Evolutionary conservation across 2,797 vertebrate genomes (phyloP).

Genomic region (Thalassophryne amazonica): DNA sequence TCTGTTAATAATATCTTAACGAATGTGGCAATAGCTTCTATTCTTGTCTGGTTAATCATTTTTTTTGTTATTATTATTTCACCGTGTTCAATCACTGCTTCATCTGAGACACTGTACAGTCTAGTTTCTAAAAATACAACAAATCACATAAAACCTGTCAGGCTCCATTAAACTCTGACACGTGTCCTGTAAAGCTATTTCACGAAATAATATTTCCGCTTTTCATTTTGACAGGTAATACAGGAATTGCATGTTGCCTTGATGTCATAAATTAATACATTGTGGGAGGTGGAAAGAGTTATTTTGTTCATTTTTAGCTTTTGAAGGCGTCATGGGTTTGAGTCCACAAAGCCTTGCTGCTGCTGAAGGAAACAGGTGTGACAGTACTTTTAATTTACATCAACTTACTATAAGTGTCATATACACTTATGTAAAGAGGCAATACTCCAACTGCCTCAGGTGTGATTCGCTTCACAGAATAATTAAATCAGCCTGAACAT

Average conservation of each 20-base stretch:
- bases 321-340: too few relatives aligned
- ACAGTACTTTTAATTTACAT: conserved; percentile 9
- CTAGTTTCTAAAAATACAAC: too few relatives aligned
- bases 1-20: conserved; percentile 36
- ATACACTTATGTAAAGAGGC: conserved; percentile 7
- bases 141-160: too few relatives aligned
- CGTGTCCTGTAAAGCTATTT: conserved; percentile 1
- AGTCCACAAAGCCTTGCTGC: background rate
- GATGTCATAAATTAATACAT: background rate
- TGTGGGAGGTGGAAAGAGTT: too few relatives aligned
- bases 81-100: conserved; percentile 17
- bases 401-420: conserved; percentile 6
- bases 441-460: background rate
- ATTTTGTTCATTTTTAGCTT: too few relatives aligned
- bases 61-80: conserved; percentile 40
- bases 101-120: background rate
- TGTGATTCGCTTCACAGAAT: conserved; percentile 9
- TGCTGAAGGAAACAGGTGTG: background rate
- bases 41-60: conserved; percentile 51
- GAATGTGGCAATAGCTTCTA: conserved; percentile 46
- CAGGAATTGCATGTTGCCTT: background rate
- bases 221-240: conserved; percentile 1
- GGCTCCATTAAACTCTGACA: conserved; percentile 6
- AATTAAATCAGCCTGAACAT: background rate
- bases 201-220: background rate